Evolutionary conservation across 35 echinoderm and acorn worm species (phyloP), one percentile per base, ranked within the genome.

Genomic region (Holothuria glaberrima): DNA sequence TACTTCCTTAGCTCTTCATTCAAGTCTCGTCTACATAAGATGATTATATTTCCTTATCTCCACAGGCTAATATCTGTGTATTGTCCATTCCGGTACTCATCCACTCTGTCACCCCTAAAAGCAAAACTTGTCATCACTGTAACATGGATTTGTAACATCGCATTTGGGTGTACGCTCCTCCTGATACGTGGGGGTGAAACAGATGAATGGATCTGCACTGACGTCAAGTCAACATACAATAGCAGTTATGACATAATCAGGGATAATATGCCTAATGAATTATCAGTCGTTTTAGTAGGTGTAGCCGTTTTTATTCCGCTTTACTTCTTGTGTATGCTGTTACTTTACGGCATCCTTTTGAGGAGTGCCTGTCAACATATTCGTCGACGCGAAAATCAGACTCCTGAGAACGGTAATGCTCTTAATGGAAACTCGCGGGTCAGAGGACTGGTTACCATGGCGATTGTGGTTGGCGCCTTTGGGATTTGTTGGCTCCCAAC

Each of bases 391-490:
- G 4, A 21, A 2, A 84, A 63, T 4, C 12, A 6, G 0, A 7
- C 9, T 0, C 20, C 6, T 26, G 13, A 33, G 9, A 84, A 36
- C 20, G 57, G 32, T n/a, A n/a, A n/a, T 4, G 57, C 0, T 21
- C 30, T 12, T 30, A 54, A 84, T 6, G 56, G 25, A 31, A 84
- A 52, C 9, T 29, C 80, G 31, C 80, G 59, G 21, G 54, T 57
- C 25, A 84, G 80, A 52, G 80, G 80, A 27, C 57, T 84, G 80
- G 80, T 84, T 19, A 84, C 80, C 9, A 84, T 84, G 80, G 57
- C 80, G 21, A 84, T 84, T 12, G 80, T 84, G 14, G 59, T 84
- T n/a, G 80, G 80, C 57, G 80, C 80, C 21, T 84, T 84, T 38
- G 80, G 80, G 13, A 63, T 84, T 63, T 84, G 80, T 25, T 84